Base-by-base conservation (phyloP, 2,888 invertebrate species). In the Schizaphis graminum region DNA sequence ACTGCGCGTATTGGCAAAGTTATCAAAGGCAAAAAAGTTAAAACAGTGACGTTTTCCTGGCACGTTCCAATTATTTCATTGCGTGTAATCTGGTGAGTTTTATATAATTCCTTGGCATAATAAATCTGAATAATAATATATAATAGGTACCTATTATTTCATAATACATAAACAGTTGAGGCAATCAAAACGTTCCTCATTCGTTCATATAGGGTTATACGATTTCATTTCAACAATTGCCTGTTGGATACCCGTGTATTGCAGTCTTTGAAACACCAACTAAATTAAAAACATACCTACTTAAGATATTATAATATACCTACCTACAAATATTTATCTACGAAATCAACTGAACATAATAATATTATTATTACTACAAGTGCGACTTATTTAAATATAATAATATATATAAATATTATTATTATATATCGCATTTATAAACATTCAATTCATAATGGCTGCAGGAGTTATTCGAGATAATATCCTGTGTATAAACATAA, bases 11-110 rank as follows among this genome's bases (percentile, higher is more conserved):
- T 77, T 91, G 91, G 85, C 91, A 91, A 84, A 77, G 56, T 44
- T 56, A 53, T 49, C 84, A 91, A 84, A 91, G 91, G 56, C 41
- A 35, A 56, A 61, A 84, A 53, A 53, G 35, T 53, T 53, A 53
- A 53, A 16, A 57, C n/a, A 28, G 41, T 91, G 91, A 91, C 91
- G 44, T 53, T 85, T 91, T 56, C 56, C 44, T 91, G 85, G 91
- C 85, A 91, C 84, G 28, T 35, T 85, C 10, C 28, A n/a, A 85
- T 49, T 91, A 77, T 35, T 49, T 67, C 77, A 35, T 77, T 77
- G 77, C 35, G 8, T 8, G 2, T 24, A 8, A 77, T 35, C 16
- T 24, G 3, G 16, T 26, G 28, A 16, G 28, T 89, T 41, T 53
- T 89, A 41, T 89, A 35, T 41, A 89, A 89, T 89, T 41, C 13